phyloP scores from a whole-genome alignment of 1,140 invertebrate species.

The Zaprionus inermis region DNA sequence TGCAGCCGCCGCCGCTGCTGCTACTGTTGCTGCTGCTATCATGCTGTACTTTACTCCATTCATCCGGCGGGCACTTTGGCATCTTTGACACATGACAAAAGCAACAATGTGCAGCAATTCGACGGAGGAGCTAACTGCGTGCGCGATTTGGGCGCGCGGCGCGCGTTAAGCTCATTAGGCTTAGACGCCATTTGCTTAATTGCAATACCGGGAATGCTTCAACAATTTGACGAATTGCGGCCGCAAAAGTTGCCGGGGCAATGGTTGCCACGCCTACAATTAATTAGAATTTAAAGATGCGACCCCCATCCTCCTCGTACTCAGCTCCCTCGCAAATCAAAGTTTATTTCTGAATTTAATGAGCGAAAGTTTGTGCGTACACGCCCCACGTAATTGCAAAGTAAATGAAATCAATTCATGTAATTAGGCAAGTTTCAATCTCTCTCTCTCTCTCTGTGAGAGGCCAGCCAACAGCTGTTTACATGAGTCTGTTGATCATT shows the following conservation, averaged over 20 bases:
- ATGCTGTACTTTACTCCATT: slow-evolving; percentile 23
- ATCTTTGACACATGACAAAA: slow-evolving; percentile 55
- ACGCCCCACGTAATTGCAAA: slow-evolving; percentile 65
- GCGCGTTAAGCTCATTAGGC: slow-evolving; percentile 48
- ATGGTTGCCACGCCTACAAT: slow-evolving; percentile 20
- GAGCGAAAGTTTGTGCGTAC: slow-evolving; percentile 41
- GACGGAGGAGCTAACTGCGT: not conserved
- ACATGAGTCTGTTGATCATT: slow-evolving; percentile 16
- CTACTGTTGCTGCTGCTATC: slow-evolving; percentile 17
- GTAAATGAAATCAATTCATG: slow-evolving; percentile 67
- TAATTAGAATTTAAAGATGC: slow-evolving; percentile 31
- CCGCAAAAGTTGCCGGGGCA: slow-evolving; percentile 12
- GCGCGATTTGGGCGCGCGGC: not conserved
- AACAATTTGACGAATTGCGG: slow-evolving; percentile 6
- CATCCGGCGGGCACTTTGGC: slow-evolving; percentile 45
- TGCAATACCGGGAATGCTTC: slow-evolving; percentile 33
- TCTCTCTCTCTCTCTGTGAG: no score
- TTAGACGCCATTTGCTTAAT: slow-evolving; percentile 40
- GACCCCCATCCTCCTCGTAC: not conserved
- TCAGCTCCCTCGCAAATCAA: slow-evolving; percentile 4
- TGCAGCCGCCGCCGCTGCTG: slow-evolving; percentile 3
- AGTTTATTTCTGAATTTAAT: slow-evolving; percentile 47
- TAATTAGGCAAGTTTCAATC: slow-evolving; percentile 65
- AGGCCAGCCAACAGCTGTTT: slow-evolving; percentile 35
- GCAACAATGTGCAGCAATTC: slow-evolving; percentile 45